phyloP scores from a whole-genome alignment of 92 coral and sea anemone genomes.

The Montipora capitata region DNA sequence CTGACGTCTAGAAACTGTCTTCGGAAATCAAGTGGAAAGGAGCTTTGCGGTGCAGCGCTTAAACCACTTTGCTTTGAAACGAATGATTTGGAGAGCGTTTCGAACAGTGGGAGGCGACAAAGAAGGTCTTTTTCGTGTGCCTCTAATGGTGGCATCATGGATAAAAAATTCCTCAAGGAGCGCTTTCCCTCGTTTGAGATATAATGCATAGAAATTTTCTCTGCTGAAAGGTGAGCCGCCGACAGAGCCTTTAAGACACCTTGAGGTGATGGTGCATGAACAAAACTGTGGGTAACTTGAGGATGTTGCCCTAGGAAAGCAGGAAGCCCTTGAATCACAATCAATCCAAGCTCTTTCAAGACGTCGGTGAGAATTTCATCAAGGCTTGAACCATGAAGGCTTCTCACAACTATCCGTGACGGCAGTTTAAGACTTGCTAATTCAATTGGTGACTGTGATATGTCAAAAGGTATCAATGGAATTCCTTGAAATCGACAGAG shows the following conservation, averaged over 20 bases:
- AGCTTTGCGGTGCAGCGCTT: slow-evolving; percentile 60
- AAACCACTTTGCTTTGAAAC: slow-evolving; percentile 56
- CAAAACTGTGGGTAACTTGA: slow-evolving; percentile 35
- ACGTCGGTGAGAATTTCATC: slow-evolving; percentile 20
- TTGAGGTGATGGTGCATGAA: slow-evolving; percentile 74
- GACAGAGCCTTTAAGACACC: slow-evolving; percentile 64
- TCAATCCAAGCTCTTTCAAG: slow-evolving; percentile 61
- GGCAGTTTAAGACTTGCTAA: slow-evolving; percentile 66
- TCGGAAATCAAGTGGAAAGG: slow-evolving; percentile 47
- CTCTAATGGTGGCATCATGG: slow-evolving; percentile 25
- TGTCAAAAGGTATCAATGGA: slow-evolving; percentile 79
- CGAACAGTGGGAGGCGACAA: slow-evolving; percentile 71
- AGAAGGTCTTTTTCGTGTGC: slow-evolving; percentile 48
- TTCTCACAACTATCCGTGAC: slow-evolving; percentile 54
- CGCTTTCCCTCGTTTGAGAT: slow-evolving; percentile 50
- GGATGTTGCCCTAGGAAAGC: slow-evolving; percentile 58
- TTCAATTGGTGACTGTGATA: slow-evolving; percentile 17
- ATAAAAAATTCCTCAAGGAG: slow-evolving; percentile 63
- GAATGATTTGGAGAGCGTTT: slow-evolving; percentile 58
- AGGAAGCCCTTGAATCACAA: slow-evolving; percentile 65
- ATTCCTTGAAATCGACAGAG: slow-evolving; percentile 68
- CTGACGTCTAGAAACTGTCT: slow-evolving; percentile 65
- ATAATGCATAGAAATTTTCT: not conserved
- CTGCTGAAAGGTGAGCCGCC: not conserved
- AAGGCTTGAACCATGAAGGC: slow-evolving; percentile 39